These are phyloP conservation scores for Porphyrio hochstetteri DNA, from an alignment of 2,113 vertebrate species.

Conservation along the genomic window DNA sequence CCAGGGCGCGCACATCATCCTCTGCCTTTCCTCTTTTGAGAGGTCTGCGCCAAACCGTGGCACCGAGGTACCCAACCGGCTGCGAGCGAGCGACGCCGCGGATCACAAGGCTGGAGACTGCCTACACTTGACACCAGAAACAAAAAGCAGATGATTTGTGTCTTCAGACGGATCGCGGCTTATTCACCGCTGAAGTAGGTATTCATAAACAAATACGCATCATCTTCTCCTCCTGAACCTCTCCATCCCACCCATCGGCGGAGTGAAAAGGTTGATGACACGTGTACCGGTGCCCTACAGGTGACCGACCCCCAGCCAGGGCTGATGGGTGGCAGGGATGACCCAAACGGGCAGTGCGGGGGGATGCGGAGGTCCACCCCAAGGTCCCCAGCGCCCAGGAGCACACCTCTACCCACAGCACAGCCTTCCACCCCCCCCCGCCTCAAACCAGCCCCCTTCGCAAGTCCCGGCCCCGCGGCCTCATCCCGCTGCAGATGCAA, in stretches of 20 bases:
- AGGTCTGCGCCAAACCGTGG: not conserved
- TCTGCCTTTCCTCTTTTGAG: not conserved
- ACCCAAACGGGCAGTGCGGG: fast-evolving
- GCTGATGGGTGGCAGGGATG: not conserved
- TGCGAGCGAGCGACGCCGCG: not conserved
- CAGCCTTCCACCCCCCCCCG: not conserved
- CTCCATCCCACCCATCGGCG: not conserved
- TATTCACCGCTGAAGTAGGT: not conserved
- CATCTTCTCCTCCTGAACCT: not conserved
- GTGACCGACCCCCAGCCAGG: not conserved
- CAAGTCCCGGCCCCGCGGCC: not conserved
- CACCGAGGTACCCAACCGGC: not conserved
- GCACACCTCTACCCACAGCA: fast-evolving
- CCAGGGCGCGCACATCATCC: not conserved
- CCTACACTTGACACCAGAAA: not conserved
- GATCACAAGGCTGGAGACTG: not conserved
- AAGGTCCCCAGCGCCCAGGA: not conserved
- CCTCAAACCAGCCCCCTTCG: not conserved
- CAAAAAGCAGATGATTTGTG: not conserved
- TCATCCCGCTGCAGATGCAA: slow-evolving; percentile 7
- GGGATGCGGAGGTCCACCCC: not conserved
- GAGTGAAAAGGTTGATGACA: not conserved
- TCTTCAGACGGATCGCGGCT: not conserved
- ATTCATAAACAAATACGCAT: not conserved
- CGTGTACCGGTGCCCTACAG: fast-evolving